Base-by-base conservation (phyloP, 2,797 vertebrate species). In the Macroramphosus scolopax region DNA sequence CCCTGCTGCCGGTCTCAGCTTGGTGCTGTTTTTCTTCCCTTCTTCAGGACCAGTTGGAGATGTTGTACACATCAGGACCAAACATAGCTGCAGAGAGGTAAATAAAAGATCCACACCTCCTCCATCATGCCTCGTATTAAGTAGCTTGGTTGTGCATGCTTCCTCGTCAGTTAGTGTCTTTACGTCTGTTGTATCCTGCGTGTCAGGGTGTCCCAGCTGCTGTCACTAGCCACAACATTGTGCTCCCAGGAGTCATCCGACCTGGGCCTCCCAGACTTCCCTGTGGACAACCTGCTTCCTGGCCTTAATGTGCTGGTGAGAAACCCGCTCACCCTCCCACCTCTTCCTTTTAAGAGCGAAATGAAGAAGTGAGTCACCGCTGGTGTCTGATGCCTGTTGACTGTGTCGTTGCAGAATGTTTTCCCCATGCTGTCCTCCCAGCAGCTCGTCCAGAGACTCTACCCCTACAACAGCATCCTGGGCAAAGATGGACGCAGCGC, bases 181-280 rank as follows among this genome's bases (percentile, higher is more conserved):
- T 13, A n/a, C 13, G 3, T 31, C 4, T 17, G 16, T 24, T 36
- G 10, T 36, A 0, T 64, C n/a, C 14, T 62, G 18, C 34, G 40
- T 30, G 34, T 44, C 84, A 98, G 96, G 76, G 79, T 98, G 72
- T 96, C 95, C 75, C 95, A 93, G 85, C 88, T 99, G 30, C 85
- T 99, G 63, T 97, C 95, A 14, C 89, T 96, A 48, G 96, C 93
- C 58, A 95, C 93, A 13, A 95, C 95, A 8, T 90, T 99, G 17
- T 97, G 95, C 83, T 95, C 95, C 37, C 92, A 95, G 88, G 95
- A 99, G 81, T 98, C 95, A 5, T 90, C 93, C 59, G 78, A 65
- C n/a, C 40, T 98, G 37, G 94, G 95, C 54, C 92, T 99, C 49
- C 95, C 95, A 30, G 94, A 99, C 88, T 99, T 99, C 80, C 97